A percentile compares a stretch with the other conserved stretches of the same genome.
Evolutionary conservation across 2,888 invertebrate species (phyloP).

Genomic region (Synergus gifuensis): DNA sequence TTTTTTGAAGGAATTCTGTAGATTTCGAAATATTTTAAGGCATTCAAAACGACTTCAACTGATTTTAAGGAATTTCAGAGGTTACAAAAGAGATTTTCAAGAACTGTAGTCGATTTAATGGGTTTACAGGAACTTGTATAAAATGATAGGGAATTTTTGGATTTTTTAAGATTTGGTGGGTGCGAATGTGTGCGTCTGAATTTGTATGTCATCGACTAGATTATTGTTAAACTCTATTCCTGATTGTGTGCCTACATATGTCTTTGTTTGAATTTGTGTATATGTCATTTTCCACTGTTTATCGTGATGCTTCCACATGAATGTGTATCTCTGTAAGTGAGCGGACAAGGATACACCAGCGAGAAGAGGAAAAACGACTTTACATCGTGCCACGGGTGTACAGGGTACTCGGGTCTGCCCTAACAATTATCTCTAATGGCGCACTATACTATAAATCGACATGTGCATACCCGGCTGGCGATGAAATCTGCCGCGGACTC

Average conservation of each 20-base stretch:
- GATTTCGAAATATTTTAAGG: too few relatives aligned
- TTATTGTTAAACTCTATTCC: too few relatives aligned
- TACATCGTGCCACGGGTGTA: constrained; percentile 62
- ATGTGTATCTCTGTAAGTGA: constrained; percentile 13
- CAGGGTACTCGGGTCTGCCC: constrained; percentile 57
- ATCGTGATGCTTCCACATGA: neutral
- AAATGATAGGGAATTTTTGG: too few relatives aligned
- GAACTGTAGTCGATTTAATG: too few relatives aligned
- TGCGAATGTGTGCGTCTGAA: neutral
- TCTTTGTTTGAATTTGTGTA: neutral
- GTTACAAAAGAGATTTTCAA: too few relatives aligned
- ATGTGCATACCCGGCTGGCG: constrained; percentile 63
- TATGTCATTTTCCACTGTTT: neutral
- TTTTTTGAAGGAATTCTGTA: too few relatives aligned
- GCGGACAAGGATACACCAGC: constrained; percentile 36
- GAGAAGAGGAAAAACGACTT: constrained; percentile 67
- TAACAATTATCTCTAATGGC: constrained; percentile 77
- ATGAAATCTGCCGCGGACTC: constrained; percentile 65
- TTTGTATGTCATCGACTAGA: neutral
- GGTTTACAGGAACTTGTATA: too few relatives aligned
- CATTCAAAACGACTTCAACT: too few relatives aligned
- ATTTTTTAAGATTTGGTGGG: too few relatives aligned
- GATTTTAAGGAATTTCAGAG: too few relatives aligned
- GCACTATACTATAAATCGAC: constrained; percentile 76
- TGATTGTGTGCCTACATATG: neutral